phyloP scores from a whole-genome alignment of 2,113 vertebrate species.

The Vulpes lagopus region DNA sequence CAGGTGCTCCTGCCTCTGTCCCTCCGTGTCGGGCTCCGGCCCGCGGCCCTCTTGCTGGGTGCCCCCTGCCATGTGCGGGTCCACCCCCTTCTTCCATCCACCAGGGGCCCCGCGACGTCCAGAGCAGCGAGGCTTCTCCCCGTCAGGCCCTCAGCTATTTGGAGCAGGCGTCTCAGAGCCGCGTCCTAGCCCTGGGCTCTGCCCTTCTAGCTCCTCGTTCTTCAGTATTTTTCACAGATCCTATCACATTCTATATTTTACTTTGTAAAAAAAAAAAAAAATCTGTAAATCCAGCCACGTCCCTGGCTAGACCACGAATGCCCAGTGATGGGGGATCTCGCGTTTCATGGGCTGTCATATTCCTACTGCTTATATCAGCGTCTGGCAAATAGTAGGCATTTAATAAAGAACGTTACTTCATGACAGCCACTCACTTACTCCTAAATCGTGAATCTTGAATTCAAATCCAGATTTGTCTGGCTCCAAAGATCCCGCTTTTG shows the following conservation, averaged over 20 bases:
- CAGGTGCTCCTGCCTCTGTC: no score
- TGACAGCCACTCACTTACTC: neutral
- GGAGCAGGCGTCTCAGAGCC: neutral
- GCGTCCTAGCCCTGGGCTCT: neutral
- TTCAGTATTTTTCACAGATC: neutral
- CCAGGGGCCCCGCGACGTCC: neutral
- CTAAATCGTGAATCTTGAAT: neutral
- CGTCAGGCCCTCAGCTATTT: neutral
- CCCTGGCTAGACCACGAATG: neutral
- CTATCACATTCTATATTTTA: neutral
- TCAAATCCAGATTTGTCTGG: neutral
- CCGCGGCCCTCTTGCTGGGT: no score
- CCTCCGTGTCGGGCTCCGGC: no score
- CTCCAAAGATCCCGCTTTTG: neutral
- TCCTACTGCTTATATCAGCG: neutral
- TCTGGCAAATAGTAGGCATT: neutral
- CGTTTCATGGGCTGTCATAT: neutral
- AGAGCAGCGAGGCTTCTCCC: neutral
- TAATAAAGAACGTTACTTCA: neutral
- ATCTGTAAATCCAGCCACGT: neutral
- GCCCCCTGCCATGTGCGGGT: no score
- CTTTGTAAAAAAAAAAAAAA: no score
- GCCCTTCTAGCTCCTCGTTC: neutral
- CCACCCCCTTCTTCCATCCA: neutral
- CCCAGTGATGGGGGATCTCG: neutral